These are phyloP conservation scores for Corbicula japonica DNA, from an alignment of 2,888 invertebrate genomes.

Conservation along the genomic window DNA sequence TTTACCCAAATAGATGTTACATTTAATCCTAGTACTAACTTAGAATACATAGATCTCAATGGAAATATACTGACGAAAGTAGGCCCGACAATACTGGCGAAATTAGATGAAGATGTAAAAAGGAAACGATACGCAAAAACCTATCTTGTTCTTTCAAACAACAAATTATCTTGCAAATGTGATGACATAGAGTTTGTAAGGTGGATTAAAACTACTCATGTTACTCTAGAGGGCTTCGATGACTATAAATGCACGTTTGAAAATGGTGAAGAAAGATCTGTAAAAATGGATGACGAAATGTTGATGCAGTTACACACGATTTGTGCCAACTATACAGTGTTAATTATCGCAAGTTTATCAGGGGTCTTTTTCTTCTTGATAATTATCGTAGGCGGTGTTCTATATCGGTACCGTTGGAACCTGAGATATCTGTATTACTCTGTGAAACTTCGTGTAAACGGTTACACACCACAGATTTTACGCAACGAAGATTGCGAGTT, in stretches of 20 bases:
- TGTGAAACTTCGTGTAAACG: constrained; percentile 38
- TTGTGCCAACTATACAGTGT: constrained; percentile 30
- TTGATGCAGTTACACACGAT: constrained; percentile 11
- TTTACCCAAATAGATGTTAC: constrained; percentile 35
- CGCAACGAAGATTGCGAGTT: constrained; percentile 24
- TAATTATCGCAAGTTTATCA: constrained; percentile 16
- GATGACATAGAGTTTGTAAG: constrained; percentile 33
- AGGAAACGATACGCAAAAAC: background rate
- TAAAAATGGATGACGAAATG: constrained; percentile 1
- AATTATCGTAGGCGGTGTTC: constrained; percentile 30
- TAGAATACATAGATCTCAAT: constrained; percentile 38
- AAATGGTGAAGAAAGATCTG: constrained; percentile 7
- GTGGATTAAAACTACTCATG: constrained; percentile 46
- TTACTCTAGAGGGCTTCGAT: constrained; percentile 20
- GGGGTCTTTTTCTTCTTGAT: constrained; percentile 24
- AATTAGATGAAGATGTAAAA: background rate
- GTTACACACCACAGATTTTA: constrained; percentile 8
- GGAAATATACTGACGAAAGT: constrained; percentile 37
- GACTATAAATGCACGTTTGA: constrained; percentile 38
- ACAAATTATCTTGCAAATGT: constrained; percentile 48
- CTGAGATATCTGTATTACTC: constrained; percentile 57
- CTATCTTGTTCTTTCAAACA: constrained; percentile 27
- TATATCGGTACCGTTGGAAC: constrained; percentile 50
- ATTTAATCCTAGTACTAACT: constrained; percentile 18
- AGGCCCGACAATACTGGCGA: background rate